A percentile compares a stretch with the other conserved stretches of the same genome.
These are phyloP conservation scores for Drosophila pachea DNA, from an alignment of 1,140 invertebrate species.

Conservation along the genomic window DNA sequence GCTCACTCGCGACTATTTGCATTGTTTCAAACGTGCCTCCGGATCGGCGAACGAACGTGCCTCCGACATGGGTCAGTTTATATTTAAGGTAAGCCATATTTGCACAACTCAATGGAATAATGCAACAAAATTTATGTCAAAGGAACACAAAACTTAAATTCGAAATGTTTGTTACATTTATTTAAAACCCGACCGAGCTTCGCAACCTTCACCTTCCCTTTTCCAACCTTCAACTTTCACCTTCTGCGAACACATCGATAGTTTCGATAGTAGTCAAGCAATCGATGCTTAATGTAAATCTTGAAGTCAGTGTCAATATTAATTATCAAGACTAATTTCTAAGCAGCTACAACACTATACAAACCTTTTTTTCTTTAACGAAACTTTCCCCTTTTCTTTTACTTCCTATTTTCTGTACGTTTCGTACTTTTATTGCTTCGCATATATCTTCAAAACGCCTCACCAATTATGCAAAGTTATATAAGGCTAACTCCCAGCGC, in stretches of 20 bases:
- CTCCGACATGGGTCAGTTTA: constrained; percentile 86
- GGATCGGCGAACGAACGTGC: constrained; percentile 81
- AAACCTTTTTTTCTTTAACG: too few relatives aligned
- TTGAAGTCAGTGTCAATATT: neutral
- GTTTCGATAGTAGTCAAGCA: too few relatives aligned
- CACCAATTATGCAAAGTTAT: neutral
- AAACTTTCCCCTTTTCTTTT: neutral
- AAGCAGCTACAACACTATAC: neutral
- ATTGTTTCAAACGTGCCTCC: constrained; percentile 84
- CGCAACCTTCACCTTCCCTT: too few relatives aligned
- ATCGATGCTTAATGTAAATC: neutral
- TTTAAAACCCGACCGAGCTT: too few relatives aligned
- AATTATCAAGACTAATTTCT: neutral
- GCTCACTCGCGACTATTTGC: constrained; percentile 84
- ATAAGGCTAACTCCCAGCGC: constrained; percentile 9
- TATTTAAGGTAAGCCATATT: constrained; percentile 82
- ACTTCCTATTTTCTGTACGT: neutral
- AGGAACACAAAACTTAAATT: neutral
- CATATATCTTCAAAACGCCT: constrained; percentile 16
- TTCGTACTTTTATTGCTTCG: neutral
- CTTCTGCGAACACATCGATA: too few relatives aligned
- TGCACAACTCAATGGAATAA: neutral
- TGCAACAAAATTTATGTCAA: neutral
- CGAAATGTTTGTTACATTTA: neutral
- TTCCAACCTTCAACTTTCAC: too few relatives aligned